phyloP scores from a whole-genome alignment of 1,140 invertebrate genomes.

The Spodoptera litura region DNA sequence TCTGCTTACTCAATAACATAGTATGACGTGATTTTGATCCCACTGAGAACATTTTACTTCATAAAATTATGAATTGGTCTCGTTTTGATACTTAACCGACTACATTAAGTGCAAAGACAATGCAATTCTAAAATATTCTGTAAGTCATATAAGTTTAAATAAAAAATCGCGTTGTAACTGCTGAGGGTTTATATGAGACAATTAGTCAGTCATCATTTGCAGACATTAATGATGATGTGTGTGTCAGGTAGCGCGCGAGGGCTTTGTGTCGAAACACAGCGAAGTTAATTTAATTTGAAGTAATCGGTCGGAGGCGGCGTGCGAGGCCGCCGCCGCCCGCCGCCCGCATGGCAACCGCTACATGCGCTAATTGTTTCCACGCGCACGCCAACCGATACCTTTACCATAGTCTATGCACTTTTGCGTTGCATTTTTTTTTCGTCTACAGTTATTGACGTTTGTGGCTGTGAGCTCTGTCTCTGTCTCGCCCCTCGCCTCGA shows the following conservation, averaged over 20 bases:
- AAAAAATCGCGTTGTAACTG: conserved; percentile 7
- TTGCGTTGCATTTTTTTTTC: conserved; percentile 20
- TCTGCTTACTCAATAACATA: not conserved
- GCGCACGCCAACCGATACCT: conserved; percentile 17
- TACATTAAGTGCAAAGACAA: too few species aligned
- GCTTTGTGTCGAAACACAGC: conserved; percentile 46
- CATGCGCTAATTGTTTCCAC: conserved; percentile 45
- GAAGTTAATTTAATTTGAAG: conserved; percentile 51
- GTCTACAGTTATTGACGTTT: conserved; percentile 20
- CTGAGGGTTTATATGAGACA: not conserved
- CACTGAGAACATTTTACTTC: conserved; percentile 1
- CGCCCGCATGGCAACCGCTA: conserved; percentile 37
- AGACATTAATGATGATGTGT: conserved; percentile 16
- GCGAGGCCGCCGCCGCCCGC: conserved; percentile 34
- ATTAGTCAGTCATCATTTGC: not conserved
- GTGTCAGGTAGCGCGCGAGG: conserved; percentile 10
- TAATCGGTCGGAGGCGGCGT: conserved; percentile 41
- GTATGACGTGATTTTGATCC: conserved; percentile 6
- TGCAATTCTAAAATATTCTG: too few species aligned
- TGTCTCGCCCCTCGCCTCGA: not conserved
- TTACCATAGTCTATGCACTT: conserved; percentile 11
- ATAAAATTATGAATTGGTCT: conserved; percentile 10
- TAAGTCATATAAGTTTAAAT: not conserved
- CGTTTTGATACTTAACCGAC: not conserved
- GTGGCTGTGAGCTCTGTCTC: not conserved